Evolutionary conservation across 2,113 vertebrate genomes (phyloP).

Genomic region (Ploceus nigricollis): DNA sequence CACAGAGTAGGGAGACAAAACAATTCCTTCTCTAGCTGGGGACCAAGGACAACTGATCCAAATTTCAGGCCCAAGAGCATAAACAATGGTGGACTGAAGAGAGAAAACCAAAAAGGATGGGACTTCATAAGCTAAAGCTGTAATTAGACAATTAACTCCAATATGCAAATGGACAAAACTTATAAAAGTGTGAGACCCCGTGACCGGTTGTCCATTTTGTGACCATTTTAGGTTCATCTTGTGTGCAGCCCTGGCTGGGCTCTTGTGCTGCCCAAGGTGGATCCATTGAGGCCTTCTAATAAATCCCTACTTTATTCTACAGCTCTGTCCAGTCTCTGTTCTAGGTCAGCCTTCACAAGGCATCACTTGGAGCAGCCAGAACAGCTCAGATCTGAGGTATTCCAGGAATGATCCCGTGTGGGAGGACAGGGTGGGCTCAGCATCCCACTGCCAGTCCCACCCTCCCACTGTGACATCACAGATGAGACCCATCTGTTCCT

Average conservation of each 20-base stretch:
- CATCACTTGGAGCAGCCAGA: background rate
- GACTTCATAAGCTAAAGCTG: background rate
- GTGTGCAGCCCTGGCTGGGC: background rate
- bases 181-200: background rate
- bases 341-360: background rate
- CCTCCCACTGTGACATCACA: background rate
- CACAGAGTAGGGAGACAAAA: background rate
- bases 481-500: accelerated
- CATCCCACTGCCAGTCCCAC: background rate
- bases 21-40: background rate
- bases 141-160: background rate
- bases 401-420: accelerated
- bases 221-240: background rate
- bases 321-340: background rate
- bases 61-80: background rate
- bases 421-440: background rate
- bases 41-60: background rate
- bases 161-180: background rate
- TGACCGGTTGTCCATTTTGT: background rate
- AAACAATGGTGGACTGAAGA: background rate
- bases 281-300: background rate
- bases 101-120: background rate
- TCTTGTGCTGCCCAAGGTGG: background rate
- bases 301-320: background rate
- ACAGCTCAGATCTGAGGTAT: background rate